Percentiles rank a stretch among this genome's conserved stretches.
Conservation (phyloP, 2,113 vertebrate genomes). For the Pelusios castaneus region DNA sequence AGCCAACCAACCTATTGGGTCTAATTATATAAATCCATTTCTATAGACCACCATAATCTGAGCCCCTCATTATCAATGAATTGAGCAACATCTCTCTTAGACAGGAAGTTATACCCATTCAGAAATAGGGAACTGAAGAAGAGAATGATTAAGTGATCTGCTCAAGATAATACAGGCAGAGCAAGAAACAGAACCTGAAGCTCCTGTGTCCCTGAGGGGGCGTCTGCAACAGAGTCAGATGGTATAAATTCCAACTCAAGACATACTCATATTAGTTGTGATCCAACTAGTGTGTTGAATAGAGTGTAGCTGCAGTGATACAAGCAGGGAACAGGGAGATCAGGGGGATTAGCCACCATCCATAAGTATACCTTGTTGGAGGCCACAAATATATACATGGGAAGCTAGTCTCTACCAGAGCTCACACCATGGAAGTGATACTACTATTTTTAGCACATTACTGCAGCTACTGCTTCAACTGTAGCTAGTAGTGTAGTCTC, state of each 20-base stretch:
- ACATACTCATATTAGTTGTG: neutral
- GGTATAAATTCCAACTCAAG: neutral
- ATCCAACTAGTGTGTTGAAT: neutral
- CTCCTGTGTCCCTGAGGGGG: neutral
- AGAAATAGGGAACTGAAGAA: neutral
- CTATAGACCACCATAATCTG: neutral
- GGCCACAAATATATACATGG: neutral
- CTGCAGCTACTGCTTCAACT: neutral
- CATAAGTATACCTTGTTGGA: neutral
- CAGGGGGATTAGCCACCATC: neutral
- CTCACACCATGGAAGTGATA: neutral
- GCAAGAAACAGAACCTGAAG: neutral
- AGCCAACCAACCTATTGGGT: neutral
- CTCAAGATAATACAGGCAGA: neutral
- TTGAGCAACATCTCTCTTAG: neutral
- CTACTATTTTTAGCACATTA: neutral
- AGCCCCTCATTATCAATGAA: neutral
- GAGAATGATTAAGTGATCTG: neutral
- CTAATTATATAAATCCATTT: neutral
- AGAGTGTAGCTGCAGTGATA: neutral
- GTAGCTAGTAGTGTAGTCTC: neutral
- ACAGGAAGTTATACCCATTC: neutral
- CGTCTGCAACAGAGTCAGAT: neutral
- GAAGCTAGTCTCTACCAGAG: neutral
- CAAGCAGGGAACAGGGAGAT: neutral